Base-by-base conservation (phyloP, 2,888 invertebrate genomes). In the Artemia sinica region DNA sequence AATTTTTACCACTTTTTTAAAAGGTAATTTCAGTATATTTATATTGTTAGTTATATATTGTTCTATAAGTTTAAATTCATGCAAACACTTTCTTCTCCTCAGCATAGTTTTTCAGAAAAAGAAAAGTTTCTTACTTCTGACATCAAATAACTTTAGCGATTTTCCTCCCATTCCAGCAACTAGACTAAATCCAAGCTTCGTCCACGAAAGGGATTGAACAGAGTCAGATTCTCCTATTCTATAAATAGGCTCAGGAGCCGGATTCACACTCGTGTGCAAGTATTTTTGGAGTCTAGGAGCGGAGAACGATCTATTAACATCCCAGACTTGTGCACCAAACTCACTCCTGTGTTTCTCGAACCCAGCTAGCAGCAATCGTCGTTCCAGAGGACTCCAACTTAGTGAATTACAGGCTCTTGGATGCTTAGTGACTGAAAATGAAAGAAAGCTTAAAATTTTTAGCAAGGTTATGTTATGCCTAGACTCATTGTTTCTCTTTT, bases 291-390 rank as follows among this genome's bases (percentile, higher is more conserved):
- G 28, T 58, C 28, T 58, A 58, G 63, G 63, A 58, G 63, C 63
- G 10, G 63, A 58, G 28, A 58, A 58, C 14, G 63, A n/a, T 28
- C n/a, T 28, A 28, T 58, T 58, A n/a, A 90, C 85, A 78, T 96
- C 94, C 93, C 94, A 96, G 66, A 95, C 82, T 9, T 91, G 81
- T 63, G 95, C 85, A 70, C 90, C 91, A 77, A 87, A 86, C 77
- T 95, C 95, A 52, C 88, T 87, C 72, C 92, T 84, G 76, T 91
- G 87, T 76, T 90, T 91, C 75, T 95, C 95, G 74, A 94, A 82
- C 0, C 91, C 94, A 69, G 87, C 88, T 0, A 89, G 91, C 71
- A 95, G 79, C 73, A 92, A 80, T 77, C 90, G 87, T 41, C 84
- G 83, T 74, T 94, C 91, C 12, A 83, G 78, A 50, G 86, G 87